Evolutionary conservation across 2,113 vertebrate species (phyloP).

Genomic region (Lepus timidus): DNA sequence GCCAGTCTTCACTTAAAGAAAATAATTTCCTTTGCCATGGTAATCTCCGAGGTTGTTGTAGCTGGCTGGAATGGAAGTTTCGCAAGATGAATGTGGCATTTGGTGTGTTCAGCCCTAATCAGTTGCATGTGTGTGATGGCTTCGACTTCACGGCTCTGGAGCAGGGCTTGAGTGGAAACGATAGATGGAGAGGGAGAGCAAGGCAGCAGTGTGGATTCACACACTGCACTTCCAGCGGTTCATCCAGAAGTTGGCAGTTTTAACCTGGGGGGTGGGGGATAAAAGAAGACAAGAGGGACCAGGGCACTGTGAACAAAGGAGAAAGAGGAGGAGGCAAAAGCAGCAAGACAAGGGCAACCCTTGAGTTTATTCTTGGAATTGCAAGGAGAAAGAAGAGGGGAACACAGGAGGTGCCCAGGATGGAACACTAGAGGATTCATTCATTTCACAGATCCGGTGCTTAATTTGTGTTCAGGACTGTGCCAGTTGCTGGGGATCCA

Average conservation of each 20-base stretch:
- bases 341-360: background rate
- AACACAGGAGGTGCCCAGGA: background rate
- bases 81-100: conserved; percentile 65
- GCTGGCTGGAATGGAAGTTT: conserved; percentile 67
- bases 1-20: conserved; percentile 69
- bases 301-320: background rate
- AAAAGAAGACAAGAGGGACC: background rate
- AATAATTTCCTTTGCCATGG: conserved; percentile 70
- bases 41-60: conserved; percentile 71
- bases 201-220: background rate
- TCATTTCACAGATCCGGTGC: background rate
- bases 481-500: background rate
- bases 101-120: conserved; percentile 54
- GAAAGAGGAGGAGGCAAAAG: background rate
- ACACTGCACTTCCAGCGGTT: background rate
- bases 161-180: background rate
- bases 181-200: accelerated
- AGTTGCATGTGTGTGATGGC: conserved; percentile 57
- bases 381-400: background rate
- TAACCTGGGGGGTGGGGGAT: background rate
- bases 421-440: no score
- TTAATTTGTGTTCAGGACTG: background rate
- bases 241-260: background rate
- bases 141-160: background rate
- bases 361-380: conserved; percentile 26